Percentiles rank a stretch among this genome's conserved stretches.
phyloP scores from a whole-genome alignment of 2,797 vertebrate species.

The Eulemur rubriventer region DNA sequence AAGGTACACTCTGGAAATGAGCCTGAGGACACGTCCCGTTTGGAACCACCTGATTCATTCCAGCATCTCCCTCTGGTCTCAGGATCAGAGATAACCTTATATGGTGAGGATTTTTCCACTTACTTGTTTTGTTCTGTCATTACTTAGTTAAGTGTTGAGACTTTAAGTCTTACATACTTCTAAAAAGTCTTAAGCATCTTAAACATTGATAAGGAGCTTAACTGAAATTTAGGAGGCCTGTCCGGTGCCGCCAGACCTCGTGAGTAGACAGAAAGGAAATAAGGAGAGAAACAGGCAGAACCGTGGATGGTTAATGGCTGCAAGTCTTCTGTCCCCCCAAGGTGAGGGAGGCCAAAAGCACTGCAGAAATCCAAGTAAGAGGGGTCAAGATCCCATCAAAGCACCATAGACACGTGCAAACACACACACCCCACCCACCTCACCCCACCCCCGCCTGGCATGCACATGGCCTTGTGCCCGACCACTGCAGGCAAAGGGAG shows the following conservation, averaged over 20 bases:
- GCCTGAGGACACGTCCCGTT: not conserved
- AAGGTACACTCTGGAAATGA: not conserved
- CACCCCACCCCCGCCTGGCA: rapidly evolving
- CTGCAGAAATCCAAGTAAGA: not conserved
- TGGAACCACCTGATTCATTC: not conserved
- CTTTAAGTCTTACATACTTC: not conserved
- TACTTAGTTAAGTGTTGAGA: not conserved
- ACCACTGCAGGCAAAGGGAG: not conserved
- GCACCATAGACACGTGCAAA: no score
- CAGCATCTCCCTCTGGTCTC: not conserved
- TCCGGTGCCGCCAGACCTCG: not conserved
- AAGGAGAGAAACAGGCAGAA: not conserved
- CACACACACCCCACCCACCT: not conserved
- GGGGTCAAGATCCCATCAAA: not conserved
- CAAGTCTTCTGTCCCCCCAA: not conserved
- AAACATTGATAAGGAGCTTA: not conserved
- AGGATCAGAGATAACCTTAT: not conserved
- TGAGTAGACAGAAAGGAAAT: not conserved
- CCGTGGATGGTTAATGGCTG: not conserved
- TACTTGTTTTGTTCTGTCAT: not conserved
- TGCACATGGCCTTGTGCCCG: not conserved
- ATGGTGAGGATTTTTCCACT: not conserved
- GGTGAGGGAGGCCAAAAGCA: not conserved
- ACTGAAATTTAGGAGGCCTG: not conserved
- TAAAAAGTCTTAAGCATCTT: not conserved